Percentiles rank a stretch among this genome's conserved stretches.
phyloP scores from a whole-genome alignment of 2,113 vertebrate genomes.

The Microcebus lehilahytsara region DNA sequence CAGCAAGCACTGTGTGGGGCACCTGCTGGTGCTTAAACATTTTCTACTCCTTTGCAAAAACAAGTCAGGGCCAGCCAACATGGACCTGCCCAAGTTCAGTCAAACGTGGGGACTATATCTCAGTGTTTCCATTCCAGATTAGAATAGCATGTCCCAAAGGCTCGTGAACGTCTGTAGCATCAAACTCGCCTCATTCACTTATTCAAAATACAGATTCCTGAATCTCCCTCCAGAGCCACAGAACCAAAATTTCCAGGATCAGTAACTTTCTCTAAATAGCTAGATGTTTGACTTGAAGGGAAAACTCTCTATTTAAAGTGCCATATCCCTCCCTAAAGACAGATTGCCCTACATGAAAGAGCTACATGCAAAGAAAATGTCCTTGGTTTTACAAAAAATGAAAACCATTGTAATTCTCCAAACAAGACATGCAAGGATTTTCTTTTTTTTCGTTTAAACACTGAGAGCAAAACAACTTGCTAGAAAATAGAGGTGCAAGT shows the following conservation, averaged over 20 bases:
- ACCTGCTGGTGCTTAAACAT: not conserved
- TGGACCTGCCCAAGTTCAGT: not conserved
- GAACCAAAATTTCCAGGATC: not conserved
- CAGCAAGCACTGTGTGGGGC: not conserved
- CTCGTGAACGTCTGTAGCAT: accelerated
- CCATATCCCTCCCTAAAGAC: not conserved
- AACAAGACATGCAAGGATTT: not conserved
- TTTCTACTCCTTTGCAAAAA: not conserved
- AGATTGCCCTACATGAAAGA: not conserved
- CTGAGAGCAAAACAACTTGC: not conserved
- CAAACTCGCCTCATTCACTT: not conserved
- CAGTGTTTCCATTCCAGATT: not conserved
- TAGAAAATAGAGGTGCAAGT: not conserved
- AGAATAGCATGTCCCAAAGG: not conserved
- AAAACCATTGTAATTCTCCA: not conserved
- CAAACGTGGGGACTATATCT: accelerated
- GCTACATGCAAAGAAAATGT: not conserved
- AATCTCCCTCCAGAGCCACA: not conserved
- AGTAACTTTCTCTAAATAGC: not conserved
- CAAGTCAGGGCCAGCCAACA: not conserved
- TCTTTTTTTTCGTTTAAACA: not conserved
- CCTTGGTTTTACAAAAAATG: not conserved
- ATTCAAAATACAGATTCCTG: not conserved
- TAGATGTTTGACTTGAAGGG: not conserved
- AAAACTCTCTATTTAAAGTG: not conserved